Evolutionary conservation across 2,888 invertebrate species (phyloP).

Genomic region (Agrotis ipsilon): DNA sequence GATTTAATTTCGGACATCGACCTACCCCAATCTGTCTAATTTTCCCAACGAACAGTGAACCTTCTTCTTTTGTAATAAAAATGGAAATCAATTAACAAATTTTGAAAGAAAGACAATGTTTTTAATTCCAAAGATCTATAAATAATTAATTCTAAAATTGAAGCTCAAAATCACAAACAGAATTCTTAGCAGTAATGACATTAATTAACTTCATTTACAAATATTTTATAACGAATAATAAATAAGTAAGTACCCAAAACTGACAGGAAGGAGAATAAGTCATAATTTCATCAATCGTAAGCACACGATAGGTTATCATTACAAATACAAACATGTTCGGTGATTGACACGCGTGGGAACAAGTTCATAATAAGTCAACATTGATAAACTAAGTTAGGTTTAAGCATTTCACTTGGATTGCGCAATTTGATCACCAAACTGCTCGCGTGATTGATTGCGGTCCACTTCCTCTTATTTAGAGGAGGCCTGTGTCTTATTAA

Average conservation of each 20-base stretch:
- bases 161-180: no score
- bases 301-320: conserved; percentile 53
- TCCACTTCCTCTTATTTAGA: not conserved
- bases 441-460: not conserved
- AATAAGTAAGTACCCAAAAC: not conserved
- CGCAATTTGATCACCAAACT: conserved; percentile 15
- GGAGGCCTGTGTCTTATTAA: no score
- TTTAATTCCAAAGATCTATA: no score
- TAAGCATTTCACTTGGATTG: conserved; percentile 41
- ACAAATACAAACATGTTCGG: conserved; percentile 56
- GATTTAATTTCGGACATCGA: no score
- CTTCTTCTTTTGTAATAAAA: no score
- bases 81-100: no score
- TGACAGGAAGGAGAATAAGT: conserved; percentile 36
- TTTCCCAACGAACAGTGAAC: no score
- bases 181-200: no score
- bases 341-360: conserved; percentile 67
- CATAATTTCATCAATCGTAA: conserved; percentile 4
- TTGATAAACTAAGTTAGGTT: conserved; percentile 45
- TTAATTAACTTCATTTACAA: not conserved
- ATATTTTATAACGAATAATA: not conserved
- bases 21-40: no score
- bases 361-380: conserved; percentile 48
- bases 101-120: no score
- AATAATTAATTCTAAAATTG: no score